Conservation (phyloP, 1,140 invertebrate genomes). For the Euglossa dilemma region DNA sequence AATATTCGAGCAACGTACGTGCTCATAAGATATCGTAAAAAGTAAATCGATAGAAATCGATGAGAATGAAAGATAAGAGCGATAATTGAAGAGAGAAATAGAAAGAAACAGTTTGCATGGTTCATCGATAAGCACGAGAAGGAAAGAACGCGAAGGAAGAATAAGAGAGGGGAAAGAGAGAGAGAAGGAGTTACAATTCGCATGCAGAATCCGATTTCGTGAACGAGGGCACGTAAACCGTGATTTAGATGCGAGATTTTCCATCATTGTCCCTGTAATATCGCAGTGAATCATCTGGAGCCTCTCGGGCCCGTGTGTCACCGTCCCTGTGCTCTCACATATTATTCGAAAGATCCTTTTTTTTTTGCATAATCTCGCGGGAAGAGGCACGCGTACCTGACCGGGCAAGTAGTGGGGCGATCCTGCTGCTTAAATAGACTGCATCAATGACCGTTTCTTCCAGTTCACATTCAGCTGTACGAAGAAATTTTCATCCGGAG, state of each 20-base stretch:
- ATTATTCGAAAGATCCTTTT: neutral
- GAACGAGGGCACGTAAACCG: neutral
- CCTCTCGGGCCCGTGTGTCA: too few species aligned
- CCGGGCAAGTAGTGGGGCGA: slow-evolving; percentile 52
- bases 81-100: too few species aligned
- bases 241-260: neutral
- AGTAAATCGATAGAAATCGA: neutral
- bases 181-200: neutral
- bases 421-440: slow-evolving; percentile 71
- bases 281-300: neutral
- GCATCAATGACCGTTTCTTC: slow-evolving; percentile 71
- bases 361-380: slow-evolving; percentile 17
- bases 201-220: too few species aligned
- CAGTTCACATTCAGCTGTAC: slow-evolving; percentile 61
- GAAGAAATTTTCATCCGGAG: slow-evolving; percentile 43
- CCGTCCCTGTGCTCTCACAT: neutral
- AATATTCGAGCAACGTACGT: too few species aligned
- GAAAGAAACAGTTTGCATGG: too few species aligned
- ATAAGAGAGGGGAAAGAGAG: neutral
- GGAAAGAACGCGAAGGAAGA: neutral
- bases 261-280: neutral
- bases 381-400: slow-evolving; percentile 14
- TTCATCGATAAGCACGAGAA: too few species aligned
- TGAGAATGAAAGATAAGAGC: neutral
- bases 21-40: too few species aligned